Base-by-base conservation (phyloP, 1,140 invertebrate species). In the Drosophila grimshawi region DNA sequence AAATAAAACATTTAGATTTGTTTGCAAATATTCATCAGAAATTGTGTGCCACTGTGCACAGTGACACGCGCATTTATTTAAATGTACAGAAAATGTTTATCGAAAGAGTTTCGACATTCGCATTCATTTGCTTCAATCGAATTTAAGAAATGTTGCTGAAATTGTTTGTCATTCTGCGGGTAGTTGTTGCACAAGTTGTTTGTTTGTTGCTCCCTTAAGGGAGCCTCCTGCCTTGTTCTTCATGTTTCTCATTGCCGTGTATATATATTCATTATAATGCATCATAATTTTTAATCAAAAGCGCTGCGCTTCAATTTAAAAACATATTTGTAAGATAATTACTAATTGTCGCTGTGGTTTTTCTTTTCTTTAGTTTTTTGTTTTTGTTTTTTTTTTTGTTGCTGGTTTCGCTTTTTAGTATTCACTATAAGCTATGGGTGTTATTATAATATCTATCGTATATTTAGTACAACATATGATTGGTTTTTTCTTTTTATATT, bases 11-110 rank as follows among this genome's bases (percentile, higher is more conserved):
- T 86, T 76, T 72, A 59, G 33, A 55, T 71, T 73, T 78, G 73
- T 78, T 80, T 88, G 85, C 88, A 85, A 90, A 88, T 88, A 90
- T 85, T 80, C 67, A 69, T 85, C 56, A 89, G 53, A 88, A 85
- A 67, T 72, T 78, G 51, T 56, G 61, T 85, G 71, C 78, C 78
- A 77, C 64, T 78, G 64, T 53, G 80, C 76, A 89, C 78, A 77
- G 66, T 71, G 80, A 76, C 69, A 72, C 66, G 74, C 74, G 67
- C 80, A 89, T 88, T 88, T 88, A 88, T 88, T 88, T 10, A 80
- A 88, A 67, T 85, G 78, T 85, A 88, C 85, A 88, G 69, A 85
- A 66, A 89, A 66, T 62, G 19, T 39, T 49, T 10, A 62, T 51
- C 60, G 61, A 53, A 61, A 57, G 5, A 39, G 45, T 48, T 66